These are phyloP conservation scores for Zaprionus camerounensis DNA, from an alignment of 1,140 invertebrate species.

Conservation along the genomic window DNA sequence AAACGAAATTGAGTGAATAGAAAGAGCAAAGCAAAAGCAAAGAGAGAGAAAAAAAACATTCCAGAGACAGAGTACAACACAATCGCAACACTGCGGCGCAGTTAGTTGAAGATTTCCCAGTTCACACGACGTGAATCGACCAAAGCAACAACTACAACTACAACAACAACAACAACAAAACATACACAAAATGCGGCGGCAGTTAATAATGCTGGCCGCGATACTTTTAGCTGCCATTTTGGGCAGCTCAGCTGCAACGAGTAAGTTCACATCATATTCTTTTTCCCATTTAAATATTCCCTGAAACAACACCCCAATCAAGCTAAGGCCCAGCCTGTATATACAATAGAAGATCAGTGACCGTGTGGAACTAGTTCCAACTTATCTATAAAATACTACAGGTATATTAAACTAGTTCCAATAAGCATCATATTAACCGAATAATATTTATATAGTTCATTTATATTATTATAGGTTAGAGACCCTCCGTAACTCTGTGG, in stretches of 20 bases:
- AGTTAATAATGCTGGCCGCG: conserved; percentile 81
- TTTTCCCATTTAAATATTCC: background rate
- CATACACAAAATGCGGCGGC: conserved; percentile 74
- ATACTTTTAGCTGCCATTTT: conserved; percentile 71
- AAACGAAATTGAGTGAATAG: background rate
- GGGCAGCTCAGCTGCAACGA: conserved; percentile 62
- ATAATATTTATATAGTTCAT: too few relatives aligned
- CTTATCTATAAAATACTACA: too few relatives aligned
- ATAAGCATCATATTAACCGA: too few relatives aligned
- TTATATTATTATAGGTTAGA: too few relatives aligned
- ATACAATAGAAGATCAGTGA: too few relatives aligned
- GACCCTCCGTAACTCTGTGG: too few relatives aligned
- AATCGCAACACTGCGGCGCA: conserved; percentile 39
- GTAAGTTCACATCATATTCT: conserved; percentile 59
- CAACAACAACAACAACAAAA: conserved; percentile 15
- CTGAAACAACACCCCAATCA: background rate
- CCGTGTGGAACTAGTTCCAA: too few relatives aligned
- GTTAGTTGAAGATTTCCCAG: conserved; percentile 34
- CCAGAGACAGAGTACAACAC: conserved; percentile 40
- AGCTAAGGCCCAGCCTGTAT: background rate
- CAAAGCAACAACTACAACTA: conserved; percentile 29
- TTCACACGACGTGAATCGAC: conserved; percentile 14
- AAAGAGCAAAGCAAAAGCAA: conserved; percentile 23
- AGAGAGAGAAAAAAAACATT: conserved; percentile 50
- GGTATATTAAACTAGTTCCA: too few relatives aligned